Evolutionary conservation across 2,888 invertebrate genomes (phyloP), one percentile per base, ranked within the genome.

Genomic region (Folsomia manolachei): DNA sequence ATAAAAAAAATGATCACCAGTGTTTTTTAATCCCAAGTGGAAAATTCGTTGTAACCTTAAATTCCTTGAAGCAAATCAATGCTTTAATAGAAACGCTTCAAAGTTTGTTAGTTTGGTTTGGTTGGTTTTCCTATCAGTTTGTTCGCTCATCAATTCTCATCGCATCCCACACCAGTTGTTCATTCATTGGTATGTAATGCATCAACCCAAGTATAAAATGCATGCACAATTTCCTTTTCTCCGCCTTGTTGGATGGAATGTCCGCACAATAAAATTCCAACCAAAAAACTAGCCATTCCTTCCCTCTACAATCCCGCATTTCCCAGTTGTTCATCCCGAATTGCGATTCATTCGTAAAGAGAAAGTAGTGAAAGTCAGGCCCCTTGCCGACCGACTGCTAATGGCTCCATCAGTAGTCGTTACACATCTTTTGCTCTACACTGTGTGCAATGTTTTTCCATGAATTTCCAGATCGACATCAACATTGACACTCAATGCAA

Each of bases 371-470:
- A n/a, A n/a, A n/a, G n/a, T n/a, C 39, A 39, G 39, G 39, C 63
- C 63, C n/a, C n/a, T n/a, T n/a, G n/a, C n/a, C n/a, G 2, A 25
- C 9, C 14, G 26, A 27, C 27, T 63, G 26, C 63, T 63, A 63
- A 63, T 63, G 63, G 63, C 63, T 63, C 63, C 18, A 26, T 63
- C 63, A 27, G 63, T 27, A 63, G 63, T 63, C 63, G 14, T 19
- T 9, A 11, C 62, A 62, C 62, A 62, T 23, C 62, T 23, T 39
- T 39, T 39, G 14, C 39, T 39, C 2, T 4, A 24, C 23, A 23
- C 19, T 24, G 23, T 24, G 14, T 23, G 62, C 2, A 14, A 18
- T 60, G 60, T 60, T 60, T 60, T 60, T 21, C 25, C 24, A 63
- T 63, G 63, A 23, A 63, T 63, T 63, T 63, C 63, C 19, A n/a